Conservation (phyloP, 2,888 invertebrate genomes). For the Parasteatoda lunata region DNA sequence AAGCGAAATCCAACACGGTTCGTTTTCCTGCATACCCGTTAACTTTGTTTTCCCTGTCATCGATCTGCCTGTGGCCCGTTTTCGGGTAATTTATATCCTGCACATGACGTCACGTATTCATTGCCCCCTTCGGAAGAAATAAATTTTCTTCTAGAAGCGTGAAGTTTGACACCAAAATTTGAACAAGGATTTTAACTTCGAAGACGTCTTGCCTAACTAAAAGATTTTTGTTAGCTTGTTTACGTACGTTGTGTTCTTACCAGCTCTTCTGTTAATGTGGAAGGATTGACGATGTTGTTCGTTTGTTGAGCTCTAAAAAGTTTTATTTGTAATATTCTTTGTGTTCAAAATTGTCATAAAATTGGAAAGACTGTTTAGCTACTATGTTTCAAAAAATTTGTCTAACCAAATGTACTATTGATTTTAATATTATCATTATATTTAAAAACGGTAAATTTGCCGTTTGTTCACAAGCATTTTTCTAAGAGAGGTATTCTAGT, state of each 20-base stretch:
- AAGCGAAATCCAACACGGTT: neutral
- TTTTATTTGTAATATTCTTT: neutral
- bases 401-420: too few relatives aligned
- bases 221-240: neutral
- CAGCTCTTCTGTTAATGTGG: too few relatives aligned
- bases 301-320: neutral
- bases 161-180: neutral
- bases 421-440: too few relatives aligned
- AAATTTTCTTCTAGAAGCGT: constrained; percentile 15
- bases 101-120: constrained; percentile 3
- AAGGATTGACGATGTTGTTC: neutral
- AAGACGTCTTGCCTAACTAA: neutral
- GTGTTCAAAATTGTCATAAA: too few relatives aligned
- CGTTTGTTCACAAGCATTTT: too few relatives aligned
- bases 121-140: constrained; percentile 18
- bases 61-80: neutral
- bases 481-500: too few relatives aligned
- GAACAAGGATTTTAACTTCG: constrained; percentile 4
- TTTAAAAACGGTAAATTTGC: too few relatives aligned
- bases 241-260: too few relatives aligned
- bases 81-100: constrained; percentile 18
- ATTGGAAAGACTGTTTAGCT: too few relatives aligned
- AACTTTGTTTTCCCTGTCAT: constrained; percentile 4
- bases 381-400: too few relatives aligned
- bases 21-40: neutral